These are phyloP conservation scores for Drosophila mimica DNA, from an alignment of 2,888 invertebrate genomes.

Conservation along the genomic window DNA sequence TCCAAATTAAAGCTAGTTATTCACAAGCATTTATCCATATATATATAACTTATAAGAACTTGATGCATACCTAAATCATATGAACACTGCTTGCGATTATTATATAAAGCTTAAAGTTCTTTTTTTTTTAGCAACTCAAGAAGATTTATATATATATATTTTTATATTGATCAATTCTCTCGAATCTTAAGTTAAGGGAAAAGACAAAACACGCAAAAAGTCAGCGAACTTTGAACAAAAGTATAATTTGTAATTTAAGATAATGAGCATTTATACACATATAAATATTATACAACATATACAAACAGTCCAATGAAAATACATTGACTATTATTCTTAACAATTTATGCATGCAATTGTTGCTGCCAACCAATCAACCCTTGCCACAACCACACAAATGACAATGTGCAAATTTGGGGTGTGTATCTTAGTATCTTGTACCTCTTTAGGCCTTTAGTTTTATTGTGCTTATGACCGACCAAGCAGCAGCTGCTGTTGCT, in stretches of 20 bases:
- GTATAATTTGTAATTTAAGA: constrained; percentile 27
- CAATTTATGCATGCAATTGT: constrained; percentile 28
- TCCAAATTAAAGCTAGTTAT: constrained; percentile 62
- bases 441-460: constrained; percentile 24
- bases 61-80: constrained; percentile 34
- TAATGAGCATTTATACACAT: constrained; percentile 47
- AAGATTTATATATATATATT: constrained; percentile 11
- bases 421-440: constrained; percentile 16
- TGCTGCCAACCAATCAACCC: constrained; percentile 35
- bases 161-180: constrained; percentile 26
- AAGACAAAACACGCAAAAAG: constrained; percentile 42
- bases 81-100: constrained; percentile 30
- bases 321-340: constrained; percentile 35
- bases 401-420: constrained; percentile 18
- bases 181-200: constrained; percentile 51
- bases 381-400: constrained; percentile 17
- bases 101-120: constrained; percentile 10
- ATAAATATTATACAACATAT: constrained; percentile 24
- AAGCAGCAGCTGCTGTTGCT: constrained; percentile 29
- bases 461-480: constrained; percentile 27
- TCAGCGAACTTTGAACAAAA: constrained; percentile 28
- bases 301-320: constrained; percentile 47
- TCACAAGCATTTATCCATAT: constrained; percentile 18
- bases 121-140: constrained; percentile 16
- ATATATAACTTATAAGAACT: constrained; percentile 23